Percentiles rank a stretch among this genome's conserved stretches.
Conservation (phyloP, 1,140 invertebrate genomes). For the Ips nitidus region DNA sequence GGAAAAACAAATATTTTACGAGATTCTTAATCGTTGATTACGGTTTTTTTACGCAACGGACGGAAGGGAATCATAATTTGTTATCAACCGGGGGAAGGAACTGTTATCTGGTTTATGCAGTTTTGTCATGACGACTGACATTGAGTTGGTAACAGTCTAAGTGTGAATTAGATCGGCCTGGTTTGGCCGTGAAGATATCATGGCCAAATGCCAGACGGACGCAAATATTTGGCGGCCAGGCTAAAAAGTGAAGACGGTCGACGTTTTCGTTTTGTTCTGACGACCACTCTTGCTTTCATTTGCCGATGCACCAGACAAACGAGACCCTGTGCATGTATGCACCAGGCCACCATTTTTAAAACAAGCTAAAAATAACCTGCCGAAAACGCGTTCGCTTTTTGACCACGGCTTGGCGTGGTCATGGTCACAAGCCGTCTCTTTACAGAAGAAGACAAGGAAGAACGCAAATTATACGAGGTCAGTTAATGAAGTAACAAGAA, state of each 20-base stretch:
- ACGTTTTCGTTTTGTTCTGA: conserved; percentile 11
- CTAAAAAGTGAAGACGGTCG: conserved; percentile 7
- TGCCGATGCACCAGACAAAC: conserved; percentile 8
- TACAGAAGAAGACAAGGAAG: not conserved
- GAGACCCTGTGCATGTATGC: conserved; percentile 6
- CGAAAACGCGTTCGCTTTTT: conserved; percentile 14
- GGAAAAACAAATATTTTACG: conserved; percentile 14
- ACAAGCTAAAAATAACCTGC: conserved; percentile 17
- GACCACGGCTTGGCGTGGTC: conserved; percentile 11
- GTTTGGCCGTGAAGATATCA: not conserved
- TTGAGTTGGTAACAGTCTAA: no score
- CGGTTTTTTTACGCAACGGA: no score
- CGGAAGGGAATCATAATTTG: no score
- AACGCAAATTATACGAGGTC: not conserved
- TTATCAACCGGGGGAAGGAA: no score
- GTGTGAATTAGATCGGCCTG: not conserved
- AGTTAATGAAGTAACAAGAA: no score
- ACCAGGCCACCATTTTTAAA: conserved; percentile 15
- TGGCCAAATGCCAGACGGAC: conserved; percentile 2
- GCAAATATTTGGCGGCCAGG: conserved; percentile 10
- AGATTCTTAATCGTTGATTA: no score
- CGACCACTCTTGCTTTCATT: conserved; percentile 18
- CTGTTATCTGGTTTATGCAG: no score
- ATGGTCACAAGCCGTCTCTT: conserved; percentile 4
- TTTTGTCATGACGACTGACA: no score